Percentiles rank a stretch among this genome's conserved stretches.
Conservation (phyloP, 1,140 invertebrate species). For the Aphidius ervi region DNA sequence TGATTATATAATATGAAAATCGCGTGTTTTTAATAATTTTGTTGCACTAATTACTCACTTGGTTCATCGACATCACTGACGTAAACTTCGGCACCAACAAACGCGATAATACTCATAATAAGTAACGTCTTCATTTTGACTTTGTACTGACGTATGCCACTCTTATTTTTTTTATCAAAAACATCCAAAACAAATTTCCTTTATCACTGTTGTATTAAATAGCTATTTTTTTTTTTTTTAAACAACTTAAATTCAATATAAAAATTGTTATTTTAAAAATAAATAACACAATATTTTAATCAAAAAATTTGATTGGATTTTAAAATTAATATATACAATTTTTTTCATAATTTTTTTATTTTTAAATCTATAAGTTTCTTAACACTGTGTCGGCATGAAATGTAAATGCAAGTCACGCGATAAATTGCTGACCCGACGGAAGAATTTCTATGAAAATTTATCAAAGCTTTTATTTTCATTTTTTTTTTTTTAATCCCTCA, state of each 20-base stretch:
- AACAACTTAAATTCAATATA: no score
- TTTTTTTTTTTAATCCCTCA: no score
- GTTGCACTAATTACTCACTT: constrained; percentile 33
- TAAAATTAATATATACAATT: no score
- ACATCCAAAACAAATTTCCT: no score
- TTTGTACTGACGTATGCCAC: neutral
- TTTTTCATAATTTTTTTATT: no score
- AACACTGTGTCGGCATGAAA: neutral
- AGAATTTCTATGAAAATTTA: neutral
- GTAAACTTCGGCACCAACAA: constrained; percentile 34
- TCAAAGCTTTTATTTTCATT: no score
- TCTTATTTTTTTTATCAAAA: neutral
- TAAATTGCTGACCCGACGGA: constrained; percentile 9
- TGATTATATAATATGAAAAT: neutral
- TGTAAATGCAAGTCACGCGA: neutral
- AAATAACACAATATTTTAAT: no score
- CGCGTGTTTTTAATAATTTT: constrained; percentile 4
- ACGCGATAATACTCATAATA: constrained; percentile 32
- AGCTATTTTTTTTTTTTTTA: neutral
- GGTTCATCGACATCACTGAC: constrained; percentile 32
- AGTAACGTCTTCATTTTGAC: constrained; percentile 32
- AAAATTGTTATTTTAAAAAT: no score
- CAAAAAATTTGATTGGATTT: no score
- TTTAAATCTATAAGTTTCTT: no score
- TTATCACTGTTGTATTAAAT: no score